Base-by-base conservation (phyloP, 2,888 invertebrate genomes). In the Scelioninae gen. 2 region DNA sequence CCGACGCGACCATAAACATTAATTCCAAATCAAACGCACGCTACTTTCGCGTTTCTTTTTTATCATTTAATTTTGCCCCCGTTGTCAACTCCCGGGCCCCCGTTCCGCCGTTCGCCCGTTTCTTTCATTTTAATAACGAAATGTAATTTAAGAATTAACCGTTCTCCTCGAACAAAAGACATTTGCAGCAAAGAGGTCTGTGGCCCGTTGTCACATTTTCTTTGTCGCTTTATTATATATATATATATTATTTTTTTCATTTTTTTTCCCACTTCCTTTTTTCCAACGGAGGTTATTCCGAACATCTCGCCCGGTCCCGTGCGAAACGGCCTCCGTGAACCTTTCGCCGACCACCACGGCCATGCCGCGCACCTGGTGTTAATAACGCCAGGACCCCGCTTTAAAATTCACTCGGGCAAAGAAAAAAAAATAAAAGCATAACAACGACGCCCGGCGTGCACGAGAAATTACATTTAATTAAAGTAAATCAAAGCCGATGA, bases 321-420 rank as follows among this genome's bases (percentile, higher is more conserved):
- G 28, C 39, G 6, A 22, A 57, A 67, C 52, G 41, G 57, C 46
- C 19, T 58, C n/a, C 50, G 41, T 6, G 33, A 48, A 57, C 48
- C 65, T 15, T 57, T 57, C 39, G 39, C 45, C 11, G 65, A 72
- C 71, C 65, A 45, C 64, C 39, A 53, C 64, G 64, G 41, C 58
- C 65, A 60, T 72, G 46, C 65, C 48, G 61, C 61, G 61, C 69
- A 69, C 69, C 69, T 69, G 69, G 69, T 69, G 69, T 69, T 69
- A 53, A 69, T 61, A 69, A 48, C 28, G 61, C 39, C 35, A 28
- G 65, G 53, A 60, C 31, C 37, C 64, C 53, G 43, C 52, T 65
- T 72, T 33, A 60, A 60, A 65, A 72, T 72, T 58, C 60, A 53
- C 31, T 31, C 19, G 41, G 22, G 25, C 43, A 33, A 48, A 31